phyloP scores from a whole-genome alignment of 1,140 invertebrate genomes.

The Lanistes nyassanus region DNA sequence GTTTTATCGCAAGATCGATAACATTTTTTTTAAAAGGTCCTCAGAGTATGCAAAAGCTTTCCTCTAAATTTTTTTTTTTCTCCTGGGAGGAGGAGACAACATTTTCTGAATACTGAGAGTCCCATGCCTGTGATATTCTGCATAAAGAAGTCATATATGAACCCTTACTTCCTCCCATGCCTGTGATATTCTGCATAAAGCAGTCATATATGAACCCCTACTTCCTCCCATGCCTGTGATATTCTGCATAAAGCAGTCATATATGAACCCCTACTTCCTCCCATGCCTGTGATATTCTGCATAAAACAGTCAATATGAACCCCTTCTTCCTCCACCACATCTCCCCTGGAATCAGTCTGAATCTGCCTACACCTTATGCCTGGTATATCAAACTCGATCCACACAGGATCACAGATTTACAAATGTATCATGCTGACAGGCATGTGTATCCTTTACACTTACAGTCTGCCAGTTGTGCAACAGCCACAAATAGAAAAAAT shows the following conservation, averaged over 20 bases:
- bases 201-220: not conserved
- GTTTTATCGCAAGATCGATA: no score
- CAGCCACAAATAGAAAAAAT: no score
- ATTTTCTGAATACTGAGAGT: no score
- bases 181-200: not conserved
- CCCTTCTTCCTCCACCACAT: not conserved
- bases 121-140: not conserved
- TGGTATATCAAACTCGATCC: not conserved
- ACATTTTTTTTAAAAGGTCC: no score
- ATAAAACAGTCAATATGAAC: not conserved
- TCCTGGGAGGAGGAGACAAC: no score
- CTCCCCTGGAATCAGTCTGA: not conserved
- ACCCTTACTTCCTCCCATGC: not conserved
- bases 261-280: not conserved
- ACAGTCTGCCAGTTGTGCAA: no score
- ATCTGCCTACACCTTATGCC: not conserved
- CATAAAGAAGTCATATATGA: not conserved
- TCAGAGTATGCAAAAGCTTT: no score
- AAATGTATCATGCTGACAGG: no score
- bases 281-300: not conserved
- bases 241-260: not conserved
- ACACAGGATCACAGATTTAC: no score
- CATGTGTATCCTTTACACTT: no score
- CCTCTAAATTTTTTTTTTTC: no score
- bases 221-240: not conserved